phyloP scores from a whole-genome alignment of 2,888 invertebrate species.

The Ormyrus thymus region DNA sequence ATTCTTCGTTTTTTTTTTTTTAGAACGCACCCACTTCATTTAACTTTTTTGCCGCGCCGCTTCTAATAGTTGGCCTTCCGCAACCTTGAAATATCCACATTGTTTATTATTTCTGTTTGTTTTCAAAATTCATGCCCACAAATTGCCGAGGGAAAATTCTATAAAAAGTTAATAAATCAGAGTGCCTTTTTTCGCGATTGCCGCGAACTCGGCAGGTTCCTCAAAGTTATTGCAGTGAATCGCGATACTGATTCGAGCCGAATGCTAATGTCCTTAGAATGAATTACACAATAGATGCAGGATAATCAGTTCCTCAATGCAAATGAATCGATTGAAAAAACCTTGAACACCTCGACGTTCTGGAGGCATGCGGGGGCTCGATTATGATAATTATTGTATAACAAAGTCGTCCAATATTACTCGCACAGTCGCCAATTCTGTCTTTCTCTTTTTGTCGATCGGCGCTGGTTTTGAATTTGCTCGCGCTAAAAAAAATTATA shows the following conservation, averaged over 20 bases:
- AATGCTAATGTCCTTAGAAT: constrained; percentile 62
- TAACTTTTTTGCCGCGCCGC: neutral
- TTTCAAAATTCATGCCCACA: neutral
- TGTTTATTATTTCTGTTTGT: constrained; percentile 5
- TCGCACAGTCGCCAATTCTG: neutral
- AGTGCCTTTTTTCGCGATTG: constrained; percentile 17
- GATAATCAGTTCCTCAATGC: constrained; percentile 68
- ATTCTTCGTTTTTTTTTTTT: constrained; percentile 26
- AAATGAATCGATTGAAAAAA: constrained; percentile 63
- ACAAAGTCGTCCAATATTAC: constrained; percentile 44
- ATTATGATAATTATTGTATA: constrained; percentile 62
- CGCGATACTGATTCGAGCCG: constrained; percentile 42
- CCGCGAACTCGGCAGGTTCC: constrained; percentile 21
- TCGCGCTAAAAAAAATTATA: neutral
- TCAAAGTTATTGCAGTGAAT: constrained; percentile 33
- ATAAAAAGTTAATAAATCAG: constrained; percentile 26
- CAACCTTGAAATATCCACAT: constrained; percentile 21
- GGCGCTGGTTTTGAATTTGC: too few species aligned
- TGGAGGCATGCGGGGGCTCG: constrained; percentile 62
- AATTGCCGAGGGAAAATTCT: too few species aligned
- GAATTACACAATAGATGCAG: constrained; percentile 61
- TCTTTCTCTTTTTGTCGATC: neutral
- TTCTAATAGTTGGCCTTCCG: constrained; percentile 14
- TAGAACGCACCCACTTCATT: constrained; percentile 12
- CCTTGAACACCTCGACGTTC: constrained; percentile 63